Evolutionary conservation across 2,888 invertebrate genomes (phyloP), one percentile per base, ranked within the genome.

Genomic region (Drosophila koepferae): DNA sequence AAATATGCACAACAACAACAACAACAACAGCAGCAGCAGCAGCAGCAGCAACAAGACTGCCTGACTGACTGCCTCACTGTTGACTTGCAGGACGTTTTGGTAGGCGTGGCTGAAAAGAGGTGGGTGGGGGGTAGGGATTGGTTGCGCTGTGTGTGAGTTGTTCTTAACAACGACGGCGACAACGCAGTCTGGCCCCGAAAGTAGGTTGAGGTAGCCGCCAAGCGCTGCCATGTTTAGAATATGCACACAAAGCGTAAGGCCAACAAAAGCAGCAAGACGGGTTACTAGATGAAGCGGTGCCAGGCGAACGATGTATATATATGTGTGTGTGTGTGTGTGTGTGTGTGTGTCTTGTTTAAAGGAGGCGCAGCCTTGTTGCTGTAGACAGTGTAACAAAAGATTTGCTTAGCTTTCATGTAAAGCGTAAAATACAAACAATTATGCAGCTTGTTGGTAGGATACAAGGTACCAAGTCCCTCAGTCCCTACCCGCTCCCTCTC

Each of bases 361-460:
- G 48, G 62, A 44, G 51, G 56, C 44, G 49, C 44, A 71, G 76
- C 68, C 68, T 77, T 80, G 85, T 77, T 83, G 85, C 77, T 73
- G 74, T 74, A 84, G 85, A 81, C 77, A 81, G 81, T 85, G 86
- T 81, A 90, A 90, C 87, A 90, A 87, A 86, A 86, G 90, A 82
- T 88, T 90, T 87, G 90, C 87, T 86, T 90, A 87, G 87, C 87
- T 87, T 88, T 90, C 89, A 90, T 88, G 87, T 85, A 78, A 90
- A 90, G 89, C 87, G 87, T 90, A 90, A 87, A 90, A 87, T 89
- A 83, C 88, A 89, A 87, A 87, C 90, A 87, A 87, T 87, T 87
- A 87, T 88, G 87, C 85, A 81, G 89, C 78, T 77, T 74, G 79
- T 63, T 77, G 75, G 75, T 66, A 79, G 75, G 41, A 66, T 77